Evolutionary conservation across 2,797 vertebrate genomes (phyloP).

Genomic region (Apodemus agrarius): DNA sequence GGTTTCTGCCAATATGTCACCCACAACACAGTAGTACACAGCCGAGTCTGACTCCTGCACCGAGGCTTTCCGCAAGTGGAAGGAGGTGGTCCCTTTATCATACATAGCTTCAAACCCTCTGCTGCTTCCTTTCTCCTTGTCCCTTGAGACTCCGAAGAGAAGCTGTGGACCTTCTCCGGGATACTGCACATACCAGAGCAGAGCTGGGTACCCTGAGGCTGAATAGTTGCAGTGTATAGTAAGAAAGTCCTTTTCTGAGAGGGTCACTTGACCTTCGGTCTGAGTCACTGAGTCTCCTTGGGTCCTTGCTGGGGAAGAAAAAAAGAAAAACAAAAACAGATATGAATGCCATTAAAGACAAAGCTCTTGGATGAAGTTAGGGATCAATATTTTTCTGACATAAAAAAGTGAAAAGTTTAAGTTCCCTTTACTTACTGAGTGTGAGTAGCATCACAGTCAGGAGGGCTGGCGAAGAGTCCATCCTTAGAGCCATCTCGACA

Average conservation of each 20-base stretch:
- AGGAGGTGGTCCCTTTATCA: background rate
- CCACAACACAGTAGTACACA: background rate
- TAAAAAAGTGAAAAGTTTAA: background rate
- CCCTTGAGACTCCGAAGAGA: background rate
- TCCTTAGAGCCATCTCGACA: background rate
- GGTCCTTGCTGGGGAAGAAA: background rate
- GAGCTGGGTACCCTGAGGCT: background rate
- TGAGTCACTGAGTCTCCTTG: constrained; percentile 47
- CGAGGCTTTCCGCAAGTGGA: background rate
- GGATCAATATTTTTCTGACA: background rate
- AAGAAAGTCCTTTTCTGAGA: background rate
- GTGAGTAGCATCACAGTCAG: constrained; percentile 10
- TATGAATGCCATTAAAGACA: background rate
- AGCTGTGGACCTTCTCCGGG: background rate
- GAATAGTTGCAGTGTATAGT: background rate
- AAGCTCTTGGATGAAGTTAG: background rate
- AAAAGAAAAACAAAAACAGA: background rate
- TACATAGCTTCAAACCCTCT: background rate
- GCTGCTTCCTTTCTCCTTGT: background rate
- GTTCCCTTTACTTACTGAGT: constrained; percentile 35
- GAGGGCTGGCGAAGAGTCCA: constrained; percentile 25
- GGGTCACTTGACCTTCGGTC: background rate
- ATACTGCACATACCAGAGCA: background rate
- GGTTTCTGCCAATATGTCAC: background rate
- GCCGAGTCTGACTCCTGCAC: background rate